Conservation (phyloP, 1,140 invertebrate species). For the Oncopodura yosiiana region DNA sequence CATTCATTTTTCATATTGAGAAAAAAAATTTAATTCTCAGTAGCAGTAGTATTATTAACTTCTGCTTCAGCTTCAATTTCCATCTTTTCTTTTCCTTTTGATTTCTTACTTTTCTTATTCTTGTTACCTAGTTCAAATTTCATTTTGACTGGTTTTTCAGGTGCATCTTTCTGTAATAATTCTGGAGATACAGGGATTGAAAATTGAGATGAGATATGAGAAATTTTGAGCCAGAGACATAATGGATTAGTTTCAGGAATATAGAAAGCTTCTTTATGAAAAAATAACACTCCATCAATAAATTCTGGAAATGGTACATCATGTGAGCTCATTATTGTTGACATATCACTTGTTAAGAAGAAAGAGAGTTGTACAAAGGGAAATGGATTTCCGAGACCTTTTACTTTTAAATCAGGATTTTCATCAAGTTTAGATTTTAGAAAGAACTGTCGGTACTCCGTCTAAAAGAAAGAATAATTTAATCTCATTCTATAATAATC, state of each 20-base stretch:
- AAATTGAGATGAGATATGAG: slow-evolving; percentile 11
- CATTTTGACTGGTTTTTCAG: neutral
- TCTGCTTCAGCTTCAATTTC: neutral
- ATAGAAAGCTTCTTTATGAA: slow-evolving; percentile 68
- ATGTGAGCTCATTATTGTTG: slow-evolving; percentile 24
- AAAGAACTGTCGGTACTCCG: slow-evolving; percentile 68
- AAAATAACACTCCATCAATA: slow-evolving; percentile 71
- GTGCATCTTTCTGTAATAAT: slow-evolving; percentile 3
- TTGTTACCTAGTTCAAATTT: no score
- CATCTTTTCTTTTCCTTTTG: slow-evolving; percentile 1
- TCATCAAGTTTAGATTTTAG: slow-evolving; percentile 57
- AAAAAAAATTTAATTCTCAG: no score
- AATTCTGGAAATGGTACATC: slow-evolving; percentile 32
- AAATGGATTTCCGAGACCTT: slow-evolving; percentile 44
- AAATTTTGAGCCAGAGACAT: slow-evolving; percentile 28
- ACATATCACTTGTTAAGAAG: slow-evolving; percentile 39
- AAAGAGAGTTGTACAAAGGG: slow-evolving; percentile 45
- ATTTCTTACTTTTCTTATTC: neutral
- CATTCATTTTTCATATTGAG: no score
- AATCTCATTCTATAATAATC: slow-evolving; percentile 11
- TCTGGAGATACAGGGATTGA: slow-evolving; percentile 14
- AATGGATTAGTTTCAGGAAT: slow-evolving; percentile 66
- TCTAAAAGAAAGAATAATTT: slow-evolving; percentile 45
- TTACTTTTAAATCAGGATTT: slow-evolving; percentile 40
- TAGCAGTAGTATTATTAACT: no score